Evolutionary conservation across 1,140 invertebrate species (phyloP).

Genomic region (Trichogramma pretiosum): DNA sequence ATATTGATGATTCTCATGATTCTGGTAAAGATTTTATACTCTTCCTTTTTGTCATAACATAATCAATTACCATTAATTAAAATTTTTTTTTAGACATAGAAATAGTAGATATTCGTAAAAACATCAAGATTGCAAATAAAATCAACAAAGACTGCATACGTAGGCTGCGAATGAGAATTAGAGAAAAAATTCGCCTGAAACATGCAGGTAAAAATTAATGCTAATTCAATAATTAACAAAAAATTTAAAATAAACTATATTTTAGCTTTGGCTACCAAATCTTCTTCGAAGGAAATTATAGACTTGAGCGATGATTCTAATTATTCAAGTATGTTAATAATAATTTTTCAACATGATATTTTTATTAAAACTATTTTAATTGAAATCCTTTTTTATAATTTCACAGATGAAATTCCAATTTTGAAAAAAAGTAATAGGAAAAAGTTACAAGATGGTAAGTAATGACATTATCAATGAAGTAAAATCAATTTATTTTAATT

Average conservation of each 20-base stretch:
- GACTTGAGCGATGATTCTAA: no score
- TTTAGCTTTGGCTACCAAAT: no score
- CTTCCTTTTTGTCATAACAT: no score
- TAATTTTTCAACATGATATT: not conserved
- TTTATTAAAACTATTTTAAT: not conserved
- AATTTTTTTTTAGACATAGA: constrained; percentile 4
- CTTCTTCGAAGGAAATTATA: no score
- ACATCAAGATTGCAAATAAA: not conserved
- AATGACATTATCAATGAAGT: not conserved
- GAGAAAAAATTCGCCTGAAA: not conserved
- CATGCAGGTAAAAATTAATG: not conserved
- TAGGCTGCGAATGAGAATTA: not conserved
- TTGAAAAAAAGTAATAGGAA: not conserved
- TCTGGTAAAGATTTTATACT: no score
- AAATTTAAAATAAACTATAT: not conserved
- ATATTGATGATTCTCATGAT: no score
- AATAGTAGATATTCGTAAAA: constrained; percentile 1
- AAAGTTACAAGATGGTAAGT: not conserved
- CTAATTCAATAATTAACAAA: not conserved
- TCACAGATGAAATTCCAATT: not conserved
- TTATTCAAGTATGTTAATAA: no score
- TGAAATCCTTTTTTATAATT: not conserved
- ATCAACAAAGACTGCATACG: not conserved
- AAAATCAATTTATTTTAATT: not conserved
- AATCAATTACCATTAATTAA: no score